Evolutionary conservation across 2,888 invertebrate species (phyloP).

Genomic region (Mongoloraphidia duomilia): DNA sequence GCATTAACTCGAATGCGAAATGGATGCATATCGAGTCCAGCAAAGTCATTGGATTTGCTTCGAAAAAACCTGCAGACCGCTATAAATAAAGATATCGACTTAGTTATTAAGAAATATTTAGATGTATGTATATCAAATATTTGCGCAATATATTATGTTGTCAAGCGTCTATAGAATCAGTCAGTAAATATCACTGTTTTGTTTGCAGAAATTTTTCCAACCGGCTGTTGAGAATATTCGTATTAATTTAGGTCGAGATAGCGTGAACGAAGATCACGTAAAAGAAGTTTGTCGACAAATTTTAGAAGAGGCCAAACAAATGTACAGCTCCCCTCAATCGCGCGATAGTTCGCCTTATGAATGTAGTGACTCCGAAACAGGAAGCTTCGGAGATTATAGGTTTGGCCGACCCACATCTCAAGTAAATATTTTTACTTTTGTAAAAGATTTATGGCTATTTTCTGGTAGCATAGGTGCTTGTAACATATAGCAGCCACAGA

Average conservation of each 20-base stretch:
- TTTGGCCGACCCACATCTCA: conserved; percentile 21
- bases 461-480: no score
- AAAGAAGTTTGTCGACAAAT: conserved; percentile 61
- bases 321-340: conserved; percentile 41
- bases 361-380: conserved; percentile 38
- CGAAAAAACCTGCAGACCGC: conserved; percentile 61
- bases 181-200: background rate
- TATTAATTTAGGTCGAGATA: conserved; percentile 57
- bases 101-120: conserved; percentile 60
- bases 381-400: conserved; percentile 35
- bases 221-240: conserved; percentile 66
- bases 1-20: conserved; percentile 27
- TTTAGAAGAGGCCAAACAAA: conserved; percentile 60
- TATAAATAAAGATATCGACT: conserved; percentile 65
- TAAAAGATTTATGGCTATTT: no score
- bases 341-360: conserved; percentile 37
- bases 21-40: conserved; percentile 43
- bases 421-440: conserved; percentile 4
- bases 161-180: background rate
- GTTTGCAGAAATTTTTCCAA: conserved; percentile 61
- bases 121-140: conserved; percentile 35
- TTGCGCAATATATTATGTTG: conserved; percentile 4
- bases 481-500: no score
- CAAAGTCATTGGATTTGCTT: conserved; percentile 58
- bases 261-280: conserved; percentile 61